Base-by-base conservation (phyloP, 1,140 invertebrate genomes). In the Heterodera carotae region DNA sequence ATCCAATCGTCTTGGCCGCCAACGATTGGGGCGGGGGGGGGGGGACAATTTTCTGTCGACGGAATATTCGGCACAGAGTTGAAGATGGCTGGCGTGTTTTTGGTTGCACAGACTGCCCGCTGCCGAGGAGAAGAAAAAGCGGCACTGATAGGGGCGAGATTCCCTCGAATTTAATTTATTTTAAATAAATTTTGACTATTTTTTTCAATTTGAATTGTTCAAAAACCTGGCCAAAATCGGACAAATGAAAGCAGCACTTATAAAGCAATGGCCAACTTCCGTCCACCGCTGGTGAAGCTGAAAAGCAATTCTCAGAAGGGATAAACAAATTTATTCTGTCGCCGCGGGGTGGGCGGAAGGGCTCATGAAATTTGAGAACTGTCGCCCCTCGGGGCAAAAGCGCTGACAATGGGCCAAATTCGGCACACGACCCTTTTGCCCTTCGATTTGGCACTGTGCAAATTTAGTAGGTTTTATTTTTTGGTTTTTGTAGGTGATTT, bases 391-490 rank as follows among this genome's bases (percentile, higher is more conserved):
- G 48, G 48, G 48, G n/a, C n/a, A n/a, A n/a, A 56, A 22, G 48
- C 48, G 48, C 5, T 56, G 48, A 56, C 48, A 56, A 56, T 56
- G 48, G n/a, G 48, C 48, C 48, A 56, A 56, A 56, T 56, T 56
- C 48, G 48, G 48, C 48, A 18, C 48, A 4, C 5, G 48, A 56
- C 12, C 15, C 5, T 22, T 56, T 56, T 0, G 7, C 39, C 39
- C 39, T 56, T 56, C 48, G 48, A 15, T 56, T 15, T 22, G 1
- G 2, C 22, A 8, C 39, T 0, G 12, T 43, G 6, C 39, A 43
- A 43, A 43, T 43, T 43, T 43, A 8, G 12, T 12, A 43, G 6
- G 6, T 43, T 43, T 43, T 43, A 43, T 8, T 8, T 1, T 43
- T 43, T n/a, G n/a, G 12, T 43, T 43, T 43, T 43, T 43, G 39